phyloP scores from a whole-genome alignment of 2,113 vertebrate genomes.

The Phocoena phocoena region DNA sequence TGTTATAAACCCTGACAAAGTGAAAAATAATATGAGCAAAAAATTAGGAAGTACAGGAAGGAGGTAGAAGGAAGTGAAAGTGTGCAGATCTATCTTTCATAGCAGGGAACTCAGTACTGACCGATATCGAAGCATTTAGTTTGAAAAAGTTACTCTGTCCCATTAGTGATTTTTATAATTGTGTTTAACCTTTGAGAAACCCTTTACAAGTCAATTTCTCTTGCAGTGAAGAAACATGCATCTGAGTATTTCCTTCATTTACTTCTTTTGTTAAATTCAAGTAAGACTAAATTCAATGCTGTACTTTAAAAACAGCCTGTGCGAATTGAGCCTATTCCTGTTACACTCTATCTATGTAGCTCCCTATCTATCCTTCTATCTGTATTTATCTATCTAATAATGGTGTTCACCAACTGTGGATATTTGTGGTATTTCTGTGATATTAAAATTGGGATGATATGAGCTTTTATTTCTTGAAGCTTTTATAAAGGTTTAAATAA shows the following conservation, averaged over 20 bases:
- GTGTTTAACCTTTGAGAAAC: slow-evolving; percentile 19
- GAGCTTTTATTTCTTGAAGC: background rate
- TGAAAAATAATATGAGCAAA: background rate
- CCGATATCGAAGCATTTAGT: background rate
- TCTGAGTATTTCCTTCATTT: background rate
- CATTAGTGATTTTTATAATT: background rate
- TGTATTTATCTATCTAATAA: background rate
- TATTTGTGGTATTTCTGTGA: background rate
- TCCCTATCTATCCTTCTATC: background rate
- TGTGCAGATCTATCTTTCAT: background rate
- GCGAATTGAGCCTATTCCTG: background rate
- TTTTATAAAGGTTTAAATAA: background rate
- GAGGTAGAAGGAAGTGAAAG: background rate
- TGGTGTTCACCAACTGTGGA: background rate
- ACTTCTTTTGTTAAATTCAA: slow-evolving; percentile 9
- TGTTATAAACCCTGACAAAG: background rate
- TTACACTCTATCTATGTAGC: background rate
- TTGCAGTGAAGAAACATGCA: background rate
- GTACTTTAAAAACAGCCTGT: background rate
- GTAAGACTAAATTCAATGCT: background rate
- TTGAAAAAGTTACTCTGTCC: background rate
- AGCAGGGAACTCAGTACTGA: background rate
- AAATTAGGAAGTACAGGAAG: background rate
- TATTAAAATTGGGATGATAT: slow-evolving; percentile 16
- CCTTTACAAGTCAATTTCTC: background rate